These are phyloP conservation scores for Cyclargus thomasi DNA, from an alignment of 1,140 invertebrate species.

Conservation along the genomic window DNA sequence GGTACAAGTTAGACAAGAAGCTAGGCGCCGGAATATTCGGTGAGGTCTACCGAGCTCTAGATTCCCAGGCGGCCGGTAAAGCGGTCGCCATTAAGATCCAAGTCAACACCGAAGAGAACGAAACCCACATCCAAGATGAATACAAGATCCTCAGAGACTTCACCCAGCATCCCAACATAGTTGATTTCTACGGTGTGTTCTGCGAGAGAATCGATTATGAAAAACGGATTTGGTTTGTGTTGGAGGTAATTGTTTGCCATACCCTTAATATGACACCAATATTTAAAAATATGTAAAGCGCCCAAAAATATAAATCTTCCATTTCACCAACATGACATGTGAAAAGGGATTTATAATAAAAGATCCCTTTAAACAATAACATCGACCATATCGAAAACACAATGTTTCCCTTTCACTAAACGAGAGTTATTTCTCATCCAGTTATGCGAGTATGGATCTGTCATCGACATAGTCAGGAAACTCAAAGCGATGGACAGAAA, in stretches of 20 bases:
- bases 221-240: slow-evolving; percentile 91
- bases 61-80: slow-evolving; percentile 81
- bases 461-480: slow-evolving; percentile 85
- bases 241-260: slow-evolving; percentile 83
- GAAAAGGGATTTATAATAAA: background rate
- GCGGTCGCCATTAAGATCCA: slow-evolving; percentile 89
- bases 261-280: background rate
- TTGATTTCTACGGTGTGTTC: slow-evolving; percentile 90
- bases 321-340: background rate
- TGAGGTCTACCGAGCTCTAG: slow-evolving; percentile 84
- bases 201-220: slow-evolving; percentile 79
- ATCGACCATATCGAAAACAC: background rate
- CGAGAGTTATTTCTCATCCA: slow-evolving; percentile 65
- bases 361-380: background rate
- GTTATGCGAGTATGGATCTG: slow-evolving; percentile 88
- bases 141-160: slow-evolving; percentile 88
- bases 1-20: slow-evolving; percentile 80
- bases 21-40: slow-evolving; percentile 86
- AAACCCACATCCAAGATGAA: slow-evolving; percentile 86
- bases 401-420: slow-evolving; percentile 13
- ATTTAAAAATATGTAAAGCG: background rate
- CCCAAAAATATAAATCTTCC: background rate
- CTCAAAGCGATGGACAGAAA: slow-evolving; percentile 80
- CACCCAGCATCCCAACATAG: slow-evolving; percentile 85
- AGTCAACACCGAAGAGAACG: slow-evolving; percentile 81